Evolutionary conservation across 1,140 invertebrate species (phyloP), one percentile per base, ranked within the genome.

Genomic region (Bursaphelenchus mucronatus): DNA sequence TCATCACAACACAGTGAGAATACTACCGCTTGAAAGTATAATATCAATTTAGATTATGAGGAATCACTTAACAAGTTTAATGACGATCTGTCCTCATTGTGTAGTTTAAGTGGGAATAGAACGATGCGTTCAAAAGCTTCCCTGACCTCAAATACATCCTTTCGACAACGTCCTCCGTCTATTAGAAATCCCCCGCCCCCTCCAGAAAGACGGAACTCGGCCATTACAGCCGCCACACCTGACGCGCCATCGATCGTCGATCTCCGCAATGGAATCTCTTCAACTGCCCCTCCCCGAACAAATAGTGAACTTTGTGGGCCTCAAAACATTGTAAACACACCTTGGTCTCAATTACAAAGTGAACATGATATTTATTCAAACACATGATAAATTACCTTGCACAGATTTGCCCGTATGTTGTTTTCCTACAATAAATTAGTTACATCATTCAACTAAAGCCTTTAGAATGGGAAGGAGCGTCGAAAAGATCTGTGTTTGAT

Each of bases 201-300:
- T 9, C 69, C 69, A 21, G 53, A 64, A 61, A 54, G 69, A 17
- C 52, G 69, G 15, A 74, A 71, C 52, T 74, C 70, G 11, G 55
- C 69, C 13, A 71, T 71, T 47, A 67, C 71, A n/a, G 52, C 69
- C n/a, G 68, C 68, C 11, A 73, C 68, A 0, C 43, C 70, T 10
- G 55, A 45, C 13, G 70, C 69, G 15, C 69, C 69, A 10, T 59
- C 54, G 7, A 66, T 68, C 30, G 63, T 51, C 17, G 66, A 66
- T 41, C 15, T 66, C 9, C 55, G 64, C 17, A 57, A 15, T 21
- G 61, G 45, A 41, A 50, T 50, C 19, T 44, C 19, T 40, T 40
- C 59, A 11, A 11, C 19, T 30, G 15, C 15, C 5, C 49, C 49
- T 17, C 15, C 49, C 49, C 15, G 19, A 50, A 50, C 49, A 15